Evolutionary conservation across 2,888 invertebrate species (phyloP).

Genomic region (Taenaris catops): DNA sequence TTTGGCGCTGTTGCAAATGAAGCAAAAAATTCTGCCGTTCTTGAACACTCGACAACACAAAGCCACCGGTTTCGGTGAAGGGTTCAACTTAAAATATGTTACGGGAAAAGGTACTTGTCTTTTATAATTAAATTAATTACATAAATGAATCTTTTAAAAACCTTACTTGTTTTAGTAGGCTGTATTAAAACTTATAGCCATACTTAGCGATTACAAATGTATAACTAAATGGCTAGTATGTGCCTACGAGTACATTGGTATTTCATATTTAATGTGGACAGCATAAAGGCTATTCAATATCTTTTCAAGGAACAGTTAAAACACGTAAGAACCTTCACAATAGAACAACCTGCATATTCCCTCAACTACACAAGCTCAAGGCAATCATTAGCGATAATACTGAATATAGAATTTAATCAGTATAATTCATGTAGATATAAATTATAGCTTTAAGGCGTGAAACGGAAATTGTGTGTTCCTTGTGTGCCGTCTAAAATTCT

Average conservation of each 20-base stretch:
- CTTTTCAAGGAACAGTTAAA: conserved; percentile 57
- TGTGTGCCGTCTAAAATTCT: conserved; percentile 30
- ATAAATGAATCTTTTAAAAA: background rate
- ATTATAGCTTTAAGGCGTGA: conserved; percentile 27
- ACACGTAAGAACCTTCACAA: conserved; percentile 29
- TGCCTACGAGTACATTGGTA: conserved; percentile 42
- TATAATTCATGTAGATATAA: conserved; percentile 22
- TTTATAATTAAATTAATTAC: background rate
- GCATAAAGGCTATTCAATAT: conserved; percentile 40
- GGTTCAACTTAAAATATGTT: conserved; percentile 40
- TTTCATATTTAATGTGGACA: conserved; percentile 40
- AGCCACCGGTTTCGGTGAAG: conserved; percentile 18
- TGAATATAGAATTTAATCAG: conserved; percentile 19
- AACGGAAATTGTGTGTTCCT: conserved; percentile 26
- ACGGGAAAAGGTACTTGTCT: conserved; percentile 3
- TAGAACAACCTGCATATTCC: background rate
- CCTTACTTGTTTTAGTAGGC: background rate
- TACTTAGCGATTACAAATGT: conserved; percentile 7
- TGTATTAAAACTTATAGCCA: conserved; percentile 6
- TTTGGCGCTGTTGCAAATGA: conserved; percentile 37
- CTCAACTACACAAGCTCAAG: conserved; percentile 2
- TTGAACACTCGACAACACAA: conserved; percentile 19
- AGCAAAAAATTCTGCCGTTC: conserved; percentile 39
- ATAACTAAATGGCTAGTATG: conserved; percentile 7
- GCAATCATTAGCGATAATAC: conserved; percentile 14